Percentiles rank a stretch among this genome's conserved stretches.
Evolutionary conservation across 2,797 vertebrate species (phyloP).

Genomic region (Cirrhinus mrigala): DNA sequence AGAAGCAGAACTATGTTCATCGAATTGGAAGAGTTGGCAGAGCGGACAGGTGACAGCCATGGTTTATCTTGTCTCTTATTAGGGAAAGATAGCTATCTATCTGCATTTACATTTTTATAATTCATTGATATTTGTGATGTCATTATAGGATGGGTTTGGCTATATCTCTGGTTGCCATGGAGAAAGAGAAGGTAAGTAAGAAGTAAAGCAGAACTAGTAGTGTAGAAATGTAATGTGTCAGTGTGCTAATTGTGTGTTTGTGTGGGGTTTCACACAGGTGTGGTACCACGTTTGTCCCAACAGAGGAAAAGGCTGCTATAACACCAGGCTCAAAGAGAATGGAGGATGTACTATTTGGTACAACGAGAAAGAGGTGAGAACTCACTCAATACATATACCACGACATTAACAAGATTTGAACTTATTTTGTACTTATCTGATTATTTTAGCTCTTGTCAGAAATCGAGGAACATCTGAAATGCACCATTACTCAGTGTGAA

Average conservation of each 20-base stretch:
- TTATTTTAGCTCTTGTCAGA: conserved; percentile 88
- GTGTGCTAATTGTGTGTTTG: not conserved
- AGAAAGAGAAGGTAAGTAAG: conserved; percentile 93
- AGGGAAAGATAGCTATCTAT: not conserved
- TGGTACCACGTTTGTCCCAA: conserved; percentile 97
- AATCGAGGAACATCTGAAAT: conserved; percentile 96
- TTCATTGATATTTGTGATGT: conserved; percentile 24
- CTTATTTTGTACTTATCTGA: not conserved
- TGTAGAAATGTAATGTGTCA: not conserved
- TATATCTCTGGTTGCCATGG: conserved; percentile 94
- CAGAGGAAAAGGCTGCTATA: conserved; percentile 93
- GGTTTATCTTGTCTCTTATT: not conserved
- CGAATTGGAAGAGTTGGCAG: conserved; percentile 96
- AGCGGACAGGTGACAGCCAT: conserved; percentile 86
- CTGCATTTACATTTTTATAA: conserved; percentile 25
- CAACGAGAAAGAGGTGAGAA: conserved; percentile 94
- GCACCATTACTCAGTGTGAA: conserved; percentile 96
- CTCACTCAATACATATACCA: not conserved
- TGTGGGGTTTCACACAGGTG: conserved; percentile 78
- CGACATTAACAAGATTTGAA: not conserved
- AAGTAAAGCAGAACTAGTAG: not conserved
- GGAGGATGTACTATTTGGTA: conserved; percentile 99
- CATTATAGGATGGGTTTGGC: conserved; percentile 94
- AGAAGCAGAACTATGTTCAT: conserved; percentile 99
- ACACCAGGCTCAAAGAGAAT: conserved; percentile 93